Base-by-base conservation (phyloP, 2,113 vertebrate species). In the Boleophthalmus pectinirostris region DNA sequence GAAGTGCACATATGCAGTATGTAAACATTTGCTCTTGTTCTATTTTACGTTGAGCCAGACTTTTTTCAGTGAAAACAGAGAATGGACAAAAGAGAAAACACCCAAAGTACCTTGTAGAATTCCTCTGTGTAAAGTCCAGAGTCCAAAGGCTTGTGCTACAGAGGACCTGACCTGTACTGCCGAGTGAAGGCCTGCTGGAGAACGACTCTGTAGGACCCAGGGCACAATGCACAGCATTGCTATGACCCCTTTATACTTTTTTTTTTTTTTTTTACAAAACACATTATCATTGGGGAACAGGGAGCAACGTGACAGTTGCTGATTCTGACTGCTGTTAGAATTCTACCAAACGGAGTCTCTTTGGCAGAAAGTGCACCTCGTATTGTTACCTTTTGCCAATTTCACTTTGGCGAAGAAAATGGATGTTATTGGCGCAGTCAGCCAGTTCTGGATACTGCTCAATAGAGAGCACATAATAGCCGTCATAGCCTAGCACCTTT, bases 361-460 rank as follows among this genome's bases (percentile, higher is more conserved):
- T 94, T 94, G 94, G 94, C 94, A 92, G 93, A 91, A 84, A 84
- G 84, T 83, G 79, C 70, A 82, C 78, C 72, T 85, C 92, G 85
- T 91, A 92, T 93, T 95, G 97, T 98, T 99, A 99, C 97, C 97
- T 99, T 87, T 95, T 98, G 66, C 98, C 98, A 81, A 99, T 99
- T 92, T 99, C 98, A 74, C 96, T 99, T 93, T 99, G 98, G 91
- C 97, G 93, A 72, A 98, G 95, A 91, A 99, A 98, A 88, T 99
- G 97, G 90, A 99, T 96, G 88, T 98, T 99, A 91, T 96, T 98
- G 69, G 96, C 94, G 24, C 96, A 98, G 94, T 99, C 98, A 54
- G 97, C 96, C 89, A 99, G 93, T 90, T 99, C 98, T 0, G 98
- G 98, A 94, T 99, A 99, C 94, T 99, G 98, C 93, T 99, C 97